Base-by-base conservation (phyloP, 2,797 vertebrate species). In the Lagorchestes hirsutus region DNA sequence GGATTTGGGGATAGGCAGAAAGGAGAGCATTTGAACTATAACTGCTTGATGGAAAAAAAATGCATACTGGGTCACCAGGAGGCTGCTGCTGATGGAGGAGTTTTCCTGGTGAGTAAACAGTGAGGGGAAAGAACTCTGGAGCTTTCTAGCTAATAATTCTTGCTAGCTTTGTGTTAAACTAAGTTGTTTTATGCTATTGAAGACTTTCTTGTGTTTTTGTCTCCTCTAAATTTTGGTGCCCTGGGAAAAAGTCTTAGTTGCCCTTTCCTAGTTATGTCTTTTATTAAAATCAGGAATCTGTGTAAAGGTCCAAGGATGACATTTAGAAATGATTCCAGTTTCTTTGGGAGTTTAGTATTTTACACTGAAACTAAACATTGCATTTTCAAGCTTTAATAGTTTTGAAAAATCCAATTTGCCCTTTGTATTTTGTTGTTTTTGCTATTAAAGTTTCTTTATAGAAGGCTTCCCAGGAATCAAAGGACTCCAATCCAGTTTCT, bases 381-480 rank as follows among this genome's bases (percentile, higher is more conserved):
- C 95, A 92, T n/a, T 29, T 93, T 97, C 90, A 94, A 28, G 55
- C 94, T 91, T 96, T 93, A 91, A 18, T 91, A 54, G 34, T 5
- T 96, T 96, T 93, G 22, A 55, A 95, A 96, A 94, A 93, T 28
- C 90, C 31, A 11, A 92, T 91, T 95, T 95, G n/a, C 74, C 57
- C 93, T 56, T 96, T 95, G 91, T 91, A 93, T 92, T 91, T 95
- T 95, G n/a, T 82, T 57, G 93, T 50, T 96, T 95, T 92, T 91
- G 92, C 91, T 34, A 28, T 94, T 56, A 91, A 67, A 57, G 10
- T 90, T 56, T 97, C 94, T 92, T 56, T 74, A 93, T 92, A 94
- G 96, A 93, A 93, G 92, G 54, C 24, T 93, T 59, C 55, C 91
- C 24, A 11, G 87, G 50, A 92, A 93, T 93, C 55, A 90, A 93